Base-by-base conservation (phyloP, 2,797 vertebrate species). In the Neomorphus geoffroyi region DNA sequence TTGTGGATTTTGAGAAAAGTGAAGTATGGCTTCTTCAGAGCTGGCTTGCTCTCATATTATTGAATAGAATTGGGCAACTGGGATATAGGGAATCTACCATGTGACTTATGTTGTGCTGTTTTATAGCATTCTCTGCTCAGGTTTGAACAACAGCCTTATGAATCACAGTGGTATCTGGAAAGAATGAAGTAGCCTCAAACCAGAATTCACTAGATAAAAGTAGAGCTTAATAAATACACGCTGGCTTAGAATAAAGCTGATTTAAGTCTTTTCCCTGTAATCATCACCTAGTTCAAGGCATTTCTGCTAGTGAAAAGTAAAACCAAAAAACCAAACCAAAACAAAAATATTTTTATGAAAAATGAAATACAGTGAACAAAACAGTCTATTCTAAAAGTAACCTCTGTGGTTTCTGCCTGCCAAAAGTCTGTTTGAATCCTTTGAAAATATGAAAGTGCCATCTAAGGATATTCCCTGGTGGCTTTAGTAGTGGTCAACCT, bases 231-330 rank as follows among this genome's bases (percentile, higher is more conserved):
- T 41, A 88, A 92, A 90, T 58, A 39, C 18, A 45, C 39, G 9
- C 23, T 72, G 50, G 26, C 39, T 94, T 73, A 86, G 7, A 3
- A 62, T 79, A 77, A 93, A 90, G 66, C 22, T 53, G 73, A 90
- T 92, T 80, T 69, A 90, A 88, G 23, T 81, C 6, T 72, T 84
- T 88, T 70, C 62, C 62, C n/a, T 70, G 70, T 80, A 94, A 88
- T n/a, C 3, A 83, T 88, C 3, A 1, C 27, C 32, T 66, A 60
- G 53, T 73, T 90, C 30, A 70, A 79, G 80, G 51, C 2, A 51
- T 33, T 88, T 84, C 10, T 70, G 15, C 18, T n/a, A 48, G 10
- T 19, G 48, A 50, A 73, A 71, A 24, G n/a, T 23, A 35, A 8
- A 41, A 24, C 27, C 32, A 39, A 78, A n/a, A n/a, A n/a, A n/a